phyloP scores from a whole-genome alignment of 2,113 vertebrate genomes.

The Uria lomvia region DNA sequence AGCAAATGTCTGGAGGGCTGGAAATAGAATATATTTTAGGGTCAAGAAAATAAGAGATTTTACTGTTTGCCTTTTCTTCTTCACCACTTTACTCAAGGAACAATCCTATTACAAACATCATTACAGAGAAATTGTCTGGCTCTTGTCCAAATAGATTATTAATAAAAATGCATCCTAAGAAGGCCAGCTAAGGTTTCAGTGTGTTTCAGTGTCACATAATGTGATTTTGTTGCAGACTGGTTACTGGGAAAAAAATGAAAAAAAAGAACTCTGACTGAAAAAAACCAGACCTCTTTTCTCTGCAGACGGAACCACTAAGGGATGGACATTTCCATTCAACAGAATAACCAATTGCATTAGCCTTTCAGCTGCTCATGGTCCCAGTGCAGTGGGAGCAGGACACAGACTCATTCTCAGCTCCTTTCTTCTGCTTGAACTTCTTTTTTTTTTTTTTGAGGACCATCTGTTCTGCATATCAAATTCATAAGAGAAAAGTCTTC shows the following conservation, averaged over 20 bases:
- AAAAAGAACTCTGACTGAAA: background rate
- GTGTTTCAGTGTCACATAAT: background rate
- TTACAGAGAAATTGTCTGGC: background rate
- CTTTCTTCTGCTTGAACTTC: slow-evolving; percentile 16
- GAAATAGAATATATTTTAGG: background rate
- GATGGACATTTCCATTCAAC: background rate
- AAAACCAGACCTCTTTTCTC: background rate
- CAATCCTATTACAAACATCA: background rate
- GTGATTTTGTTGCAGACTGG: background rate
- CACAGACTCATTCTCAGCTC: background rate
- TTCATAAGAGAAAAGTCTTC: slow-evolving; percentile 25
- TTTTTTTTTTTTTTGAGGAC: background rate
- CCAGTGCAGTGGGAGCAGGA: background rate
- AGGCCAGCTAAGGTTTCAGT: background rate
- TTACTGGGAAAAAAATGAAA: background rate
- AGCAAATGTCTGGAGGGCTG: background rate
- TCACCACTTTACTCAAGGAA: background rate
- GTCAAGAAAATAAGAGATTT: background rate
- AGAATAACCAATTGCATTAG: background rate
- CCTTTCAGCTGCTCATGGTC: background rate
- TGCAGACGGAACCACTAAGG: background rate
- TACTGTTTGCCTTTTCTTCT: background rate
- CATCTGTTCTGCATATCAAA: slow-evolving; percentile 62
- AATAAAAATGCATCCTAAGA: background rate
- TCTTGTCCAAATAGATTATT: background rate